A percentile compares a stretch with the other conserved stretches of the same genome.
phyloP scores from a whole-genome alignment of 2,113 vertebrate species.

The Acrocephalus arundinaceus region DNA sequence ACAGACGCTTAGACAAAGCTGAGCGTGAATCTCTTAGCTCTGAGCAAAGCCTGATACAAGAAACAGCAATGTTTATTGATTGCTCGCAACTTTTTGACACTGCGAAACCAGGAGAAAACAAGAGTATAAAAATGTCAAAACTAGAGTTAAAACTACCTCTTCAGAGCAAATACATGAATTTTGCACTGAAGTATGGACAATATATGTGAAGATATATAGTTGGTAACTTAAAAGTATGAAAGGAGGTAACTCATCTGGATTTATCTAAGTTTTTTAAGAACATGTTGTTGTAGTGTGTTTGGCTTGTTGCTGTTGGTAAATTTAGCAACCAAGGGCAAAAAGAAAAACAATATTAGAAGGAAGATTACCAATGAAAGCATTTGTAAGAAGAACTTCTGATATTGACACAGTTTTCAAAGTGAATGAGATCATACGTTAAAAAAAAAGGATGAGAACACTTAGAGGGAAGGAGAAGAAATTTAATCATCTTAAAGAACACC shows the following conservation, averaged over 20 bases:
- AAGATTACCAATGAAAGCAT: not conserved
- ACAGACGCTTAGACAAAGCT: not conserved
- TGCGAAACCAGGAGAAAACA: not conserved
- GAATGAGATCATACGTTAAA: not conserved
- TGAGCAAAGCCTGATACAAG: not conserved
- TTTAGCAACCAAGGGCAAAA: not conserved
- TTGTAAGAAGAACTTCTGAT: not conserved
- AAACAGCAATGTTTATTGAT: slow-evolving; percentile 12
- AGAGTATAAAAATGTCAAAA: not conserved
- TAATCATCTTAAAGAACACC: not conserved
- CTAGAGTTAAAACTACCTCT: not conserved
- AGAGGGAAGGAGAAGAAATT: not conserved
- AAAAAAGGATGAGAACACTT: not conserved
- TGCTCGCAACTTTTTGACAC: not conserved
- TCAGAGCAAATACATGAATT: not conserved
- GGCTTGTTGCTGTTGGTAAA: not conserved
- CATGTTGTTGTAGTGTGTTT: not conserved
- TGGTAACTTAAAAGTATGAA: not conserved
- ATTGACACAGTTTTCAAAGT: not conserved
- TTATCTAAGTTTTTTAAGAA: not conserved
- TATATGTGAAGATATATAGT: not conserved
- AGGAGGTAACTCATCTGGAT: not conserved
- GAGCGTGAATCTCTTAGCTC: not conserved
- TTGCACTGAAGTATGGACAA: not conserved
- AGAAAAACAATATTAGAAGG: not conserved